Base-by-base conservation (phyloP, 2,797 vertebrate species). In the Periparus ater region DNA sequence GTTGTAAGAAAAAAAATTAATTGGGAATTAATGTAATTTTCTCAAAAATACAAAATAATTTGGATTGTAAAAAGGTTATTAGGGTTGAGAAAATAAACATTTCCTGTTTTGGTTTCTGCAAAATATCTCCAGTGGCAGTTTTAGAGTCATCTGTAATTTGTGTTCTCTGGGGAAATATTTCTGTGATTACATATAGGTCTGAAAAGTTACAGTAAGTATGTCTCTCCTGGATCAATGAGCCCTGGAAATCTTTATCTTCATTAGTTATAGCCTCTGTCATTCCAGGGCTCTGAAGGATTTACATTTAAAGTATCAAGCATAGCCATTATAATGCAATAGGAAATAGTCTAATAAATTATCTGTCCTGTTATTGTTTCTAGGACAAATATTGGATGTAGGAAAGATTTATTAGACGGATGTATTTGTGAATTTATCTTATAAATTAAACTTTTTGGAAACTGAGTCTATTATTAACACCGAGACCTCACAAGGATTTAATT, bases 401-500 rank as follows among this genome's bases (percentile, higher is more conserved):
- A 85, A 97, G 97, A 97, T 97, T 97, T 97, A 97, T 97, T 92
- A 67, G 89, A 78, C 0, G 47, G 93, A 88, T 96, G 74, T 88
- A 89, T 92, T 95, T 96, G 95, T 94, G 86, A 97, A 97, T 98
- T 98, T 98, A 96, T 98, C 96, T 98, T 98, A 93, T 95, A 96
- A 97, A 97, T 95, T 95, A 97, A 98, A 94, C 96, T 97, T 97
- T 97, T 96, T 84, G 85, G 96, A 97, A 95, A 97, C 71, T 42
- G 70, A 55, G 78, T 93, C 94, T 97, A 44, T 92, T 91, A 96
- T 98, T 97, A 94, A 97, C 95, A 97, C 93, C 88, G 96, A 97
- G 97, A 97, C 97, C 96, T 96, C 98, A 98, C 98, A 97, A 98
- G 97, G 97, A 97, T 98, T 97, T 98, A 97, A 98, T 98, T 98